Percentiles rank a stretch among this genome's conserved stretches.
Conservation (phyloP, 2,888 invertebrate genomes). For the Pseudolycoriella hygida region DNA sequence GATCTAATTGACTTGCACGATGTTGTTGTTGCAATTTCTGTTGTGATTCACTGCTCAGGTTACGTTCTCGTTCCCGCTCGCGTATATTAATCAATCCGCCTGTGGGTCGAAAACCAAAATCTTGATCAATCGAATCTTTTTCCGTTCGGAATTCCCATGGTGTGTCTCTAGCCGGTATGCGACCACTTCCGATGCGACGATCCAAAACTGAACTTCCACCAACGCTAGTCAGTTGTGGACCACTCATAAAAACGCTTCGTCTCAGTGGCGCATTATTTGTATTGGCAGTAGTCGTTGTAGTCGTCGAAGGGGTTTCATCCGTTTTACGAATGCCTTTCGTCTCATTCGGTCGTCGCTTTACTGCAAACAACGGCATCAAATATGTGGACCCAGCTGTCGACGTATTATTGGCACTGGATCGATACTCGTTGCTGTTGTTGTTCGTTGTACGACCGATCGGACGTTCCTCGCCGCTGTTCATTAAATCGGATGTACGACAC, state of each 20-base stretch:
- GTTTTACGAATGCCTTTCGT: neutral
- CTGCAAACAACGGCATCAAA: slow-evolving; percentile 26
- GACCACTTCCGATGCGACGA: slow-evolving; percentile 70
- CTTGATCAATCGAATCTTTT: slow-evolving; percentile 11
- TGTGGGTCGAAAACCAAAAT: slow-evolving; percentile 20
- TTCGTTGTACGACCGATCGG: neutral
- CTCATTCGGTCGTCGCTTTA: slow-evolving; percentile 18
- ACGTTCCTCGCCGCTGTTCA: neutral
- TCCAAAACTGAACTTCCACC: slow-evolving; percentile 8
- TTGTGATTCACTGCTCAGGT: neutral
- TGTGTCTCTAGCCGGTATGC: slow-evolving; percentile 46
- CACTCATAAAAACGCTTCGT: neutral
- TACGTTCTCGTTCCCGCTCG: slow-evolving; percentile 7
- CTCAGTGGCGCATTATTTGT: neutral
- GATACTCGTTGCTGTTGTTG: neutral
- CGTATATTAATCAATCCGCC: slow-evolving; percentile 10
- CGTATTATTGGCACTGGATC: neutral
- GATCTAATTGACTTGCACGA: slow-evolving; percentile 11
- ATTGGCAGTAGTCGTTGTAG: no score
- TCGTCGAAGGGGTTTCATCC: neutral
- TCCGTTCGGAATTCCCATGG: slow-evolving; percentile 28
- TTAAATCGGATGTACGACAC: neutral
- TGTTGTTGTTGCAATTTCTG: slow-evolving; percentile 11
- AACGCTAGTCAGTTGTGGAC: neutral
- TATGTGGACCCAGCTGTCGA: slow-evolving; percentile 18